Conservation (phyloP, 2,113 vertebrate genomes). For the Lampris incognitus region DNA sequence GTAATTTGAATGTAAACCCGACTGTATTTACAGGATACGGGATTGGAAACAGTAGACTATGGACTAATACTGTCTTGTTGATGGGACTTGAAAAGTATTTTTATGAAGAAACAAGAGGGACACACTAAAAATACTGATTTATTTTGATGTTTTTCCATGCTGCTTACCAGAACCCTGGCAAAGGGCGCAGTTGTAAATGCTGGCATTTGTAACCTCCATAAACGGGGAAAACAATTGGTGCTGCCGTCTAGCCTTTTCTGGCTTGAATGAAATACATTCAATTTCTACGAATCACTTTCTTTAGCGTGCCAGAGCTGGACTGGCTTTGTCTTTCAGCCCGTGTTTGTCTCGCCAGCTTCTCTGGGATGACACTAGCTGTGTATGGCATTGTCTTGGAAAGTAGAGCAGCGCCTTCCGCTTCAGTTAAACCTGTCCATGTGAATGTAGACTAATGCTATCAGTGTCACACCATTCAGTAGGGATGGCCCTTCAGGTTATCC, state of each 20-base stretch:
- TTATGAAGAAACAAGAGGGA: background rate
- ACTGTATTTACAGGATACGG: too few relatives aligned
- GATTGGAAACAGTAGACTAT: too few relatives aligned
- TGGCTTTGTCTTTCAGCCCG: slow-evolving; percentile 46
- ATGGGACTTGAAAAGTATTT: background rate
- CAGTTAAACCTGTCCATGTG: slow-evolving; percentile 72
- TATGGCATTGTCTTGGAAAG: slow-evolving; percentile 28
- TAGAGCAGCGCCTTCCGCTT: slow-evolving; percentile 76
- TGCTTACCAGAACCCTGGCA: background rate
- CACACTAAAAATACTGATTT: background rate
- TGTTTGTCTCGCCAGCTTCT: slow-evolving; percentile 49
- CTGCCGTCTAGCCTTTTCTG: too few relatives aligned
- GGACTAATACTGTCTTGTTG: background rate
- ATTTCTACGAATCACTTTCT: slow-evolving; percentile 22
- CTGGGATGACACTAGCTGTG: slow-evolving; percentile 35
- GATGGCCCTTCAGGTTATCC: slow-evolving; percentile 42
- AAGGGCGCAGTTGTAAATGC: background rate
- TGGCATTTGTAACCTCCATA: background rate
- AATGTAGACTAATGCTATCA: slow-evolving; percentile 48
- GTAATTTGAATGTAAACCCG: too few relatives aligned
- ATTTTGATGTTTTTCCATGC: background rate
- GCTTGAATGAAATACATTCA: slow-evolving; percentile 1
- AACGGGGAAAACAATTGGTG: background rate
- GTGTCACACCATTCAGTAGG: slow-evolving; percentile 43
- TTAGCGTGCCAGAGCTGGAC: background rate